Conservation (phyloP, 1,140 invertebrate genomes). For the Calliopsis andreniformis region DNA sequence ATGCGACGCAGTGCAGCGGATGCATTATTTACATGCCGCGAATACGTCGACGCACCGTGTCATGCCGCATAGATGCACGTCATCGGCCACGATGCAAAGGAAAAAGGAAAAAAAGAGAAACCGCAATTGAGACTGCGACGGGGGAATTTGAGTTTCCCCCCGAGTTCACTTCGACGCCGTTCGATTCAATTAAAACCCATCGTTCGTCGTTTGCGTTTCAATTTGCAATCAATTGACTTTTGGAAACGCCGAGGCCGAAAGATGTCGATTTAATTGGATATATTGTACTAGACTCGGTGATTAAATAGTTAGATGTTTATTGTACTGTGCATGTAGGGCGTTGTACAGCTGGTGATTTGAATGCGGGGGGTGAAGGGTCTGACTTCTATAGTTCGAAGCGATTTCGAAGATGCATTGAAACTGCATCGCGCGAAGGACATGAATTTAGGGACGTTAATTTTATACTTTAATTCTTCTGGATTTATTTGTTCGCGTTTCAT, state of each 20-base stretch:
- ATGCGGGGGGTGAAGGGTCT: no score
- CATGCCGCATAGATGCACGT: conserved; percentile 30
- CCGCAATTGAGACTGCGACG: conserved; percentile 16
- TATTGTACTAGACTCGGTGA: no score
- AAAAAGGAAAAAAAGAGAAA: conserved; percentile 22
- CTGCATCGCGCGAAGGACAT: no score
- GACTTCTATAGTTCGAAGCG: no score
- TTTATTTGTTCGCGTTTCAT: no score
- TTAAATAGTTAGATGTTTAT: no score
- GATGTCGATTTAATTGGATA: background rate
- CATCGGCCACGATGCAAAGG: conserved; percentile 33
- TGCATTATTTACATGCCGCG: conserved; percentile 45
- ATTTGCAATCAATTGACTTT: background rate
- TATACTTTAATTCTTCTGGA: no score
- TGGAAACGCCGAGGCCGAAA: background rate
- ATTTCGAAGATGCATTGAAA: no score
- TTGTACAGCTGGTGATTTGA: no score
- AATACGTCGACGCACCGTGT: conserved; percentile 36
- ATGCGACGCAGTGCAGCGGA: conserved; percentile 40
- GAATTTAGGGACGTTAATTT: no score
- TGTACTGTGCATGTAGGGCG: no score
- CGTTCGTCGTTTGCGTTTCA: background rate
- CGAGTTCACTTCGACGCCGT: background rate
- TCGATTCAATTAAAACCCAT: conserved; percentile 18
- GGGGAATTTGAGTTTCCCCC: conserved; percentile 2